phyloP scores from a whole-genome alignment of 2,888 invertebrate genomes.

The Myopa testacea region DNA sequence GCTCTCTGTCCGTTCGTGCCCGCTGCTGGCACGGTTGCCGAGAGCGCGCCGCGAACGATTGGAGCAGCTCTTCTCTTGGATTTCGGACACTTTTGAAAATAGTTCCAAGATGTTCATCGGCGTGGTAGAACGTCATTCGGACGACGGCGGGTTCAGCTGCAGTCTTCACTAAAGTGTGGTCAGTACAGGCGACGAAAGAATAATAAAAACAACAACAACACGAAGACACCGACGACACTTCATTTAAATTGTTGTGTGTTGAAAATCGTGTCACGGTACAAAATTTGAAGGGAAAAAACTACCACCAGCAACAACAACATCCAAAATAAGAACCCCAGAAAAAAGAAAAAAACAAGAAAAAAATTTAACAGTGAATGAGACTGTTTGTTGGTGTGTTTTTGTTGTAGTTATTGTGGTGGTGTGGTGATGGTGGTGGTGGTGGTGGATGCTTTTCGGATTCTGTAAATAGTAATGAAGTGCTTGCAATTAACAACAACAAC shows the following conservation, averaged over 20 bases:
- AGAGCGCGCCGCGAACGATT: constrained; percentile 18
- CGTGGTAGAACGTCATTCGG: constrained; percentile 63
- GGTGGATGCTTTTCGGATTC: background rate
- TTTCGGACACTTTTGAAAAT: constrained; percentile 63
- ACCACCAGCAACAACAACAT: too few species aligned
- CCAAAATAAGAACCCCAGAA: too few species aligned
- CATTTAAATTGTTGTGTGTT: too few species aligned
- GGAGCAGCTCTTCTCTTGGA: constrained; percentile 34
- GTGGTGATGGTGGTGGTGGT: background rate
- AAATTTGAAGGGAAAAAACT: background rate
- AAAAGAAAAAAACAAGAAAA: constrained; percentile 9
- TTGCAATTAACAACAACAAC: constrained; percentile 16
- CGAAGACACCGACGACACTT: background rate
- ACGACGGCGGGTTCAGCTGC: constrained; percentile 54
- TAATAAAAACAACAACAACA: constrained; percentile 35
- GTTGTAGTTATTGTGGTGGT: background rate
- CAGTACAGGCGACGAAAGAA: constrained; percentile 5
- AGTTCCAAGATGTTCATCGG: constrained; percentile 67
- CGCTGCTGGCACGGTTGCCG: background rate
- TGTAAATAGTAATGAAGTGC: constrained; percentile 19
- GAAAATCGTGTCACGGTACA: constrained; percentile 27
- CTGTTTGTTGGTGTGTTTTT: background rate
- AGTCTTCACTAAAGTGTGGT: constrained; percentile 4
- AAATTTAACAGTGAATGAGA: background rate
- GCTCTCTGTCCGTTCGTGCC: constrained; percentile 9